phyloP scores from a whole-genome alignment of 2,888 invertebrate genomes.

The Serrognathus titanus region DNA sequence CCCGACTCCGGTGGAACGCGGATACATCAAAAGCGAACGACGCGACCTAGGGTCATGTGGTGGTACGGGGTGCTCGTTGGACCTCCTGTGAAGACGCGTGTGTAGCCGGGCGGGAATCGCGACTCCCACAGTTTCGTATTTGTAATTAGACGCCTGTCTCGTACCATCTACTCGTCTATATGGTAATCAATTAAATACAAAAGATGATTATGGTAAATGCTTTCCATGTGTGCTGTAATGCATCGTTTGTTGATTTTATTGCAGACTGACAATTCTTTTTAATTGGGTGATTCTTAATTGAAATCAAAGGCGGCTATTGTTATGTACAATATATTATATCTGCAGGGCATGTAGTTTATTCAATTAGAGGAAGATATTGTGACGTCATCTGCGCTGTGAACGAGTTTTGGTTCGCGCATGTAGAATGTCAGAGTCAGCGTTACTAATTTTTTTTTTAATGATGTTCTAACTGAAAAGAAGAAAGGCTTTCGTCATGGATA shows the following conservation, averaged over 20 bases:
- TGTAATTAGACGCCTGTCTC: not conserved
- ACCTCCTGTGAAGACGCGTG: slow-evolving; percentile 9
- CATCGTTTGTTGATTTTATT: not conserved
- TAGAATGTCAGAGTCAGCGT: too few species aligned
- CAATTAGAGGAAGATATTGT: too few species aligned
- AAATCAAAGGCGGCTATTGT: too few species aligned
- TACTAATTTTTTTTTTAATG: too few species aligned
- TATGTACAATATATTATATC: too few species aligned
- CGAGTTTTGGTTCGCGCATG: too few species aligned
- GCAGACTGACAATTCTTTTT: not conserved
- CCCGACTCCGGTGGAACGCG: slow-evolving; percentile 11
- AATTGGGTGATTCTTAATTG: not conserved
- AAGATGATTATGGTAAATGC: not conserved
- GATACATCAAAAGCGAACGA: slow-evolving; percentile 16
- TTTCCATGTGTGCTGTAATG: not conserved
- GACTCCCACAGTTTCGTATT: slow-evolving; percentile 1
- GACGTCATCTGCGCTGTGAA: too few species aligned
- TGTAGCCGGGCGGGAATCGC: slow-evolving; percentile 5
- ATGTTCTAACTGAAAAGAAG: too few species aligned
- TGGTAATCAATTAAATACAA: slow-evolving; percentile 2
- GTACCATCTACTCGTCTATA: not conserved
- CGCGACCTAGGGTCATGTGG: slow-evolving; percentile 23
- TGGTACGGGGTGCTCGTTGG: slow-evolving; percentile 6
- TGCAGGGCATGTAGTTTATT: too few species aligned
- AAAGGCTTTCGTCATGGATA: too few species aligned